A percentile compares a stretch with the other conserved stretches of the same genome.
Conservation (phyloP, 2,888 invertebrate genomes). For the Disparrhopalites patrizii region DNA sequence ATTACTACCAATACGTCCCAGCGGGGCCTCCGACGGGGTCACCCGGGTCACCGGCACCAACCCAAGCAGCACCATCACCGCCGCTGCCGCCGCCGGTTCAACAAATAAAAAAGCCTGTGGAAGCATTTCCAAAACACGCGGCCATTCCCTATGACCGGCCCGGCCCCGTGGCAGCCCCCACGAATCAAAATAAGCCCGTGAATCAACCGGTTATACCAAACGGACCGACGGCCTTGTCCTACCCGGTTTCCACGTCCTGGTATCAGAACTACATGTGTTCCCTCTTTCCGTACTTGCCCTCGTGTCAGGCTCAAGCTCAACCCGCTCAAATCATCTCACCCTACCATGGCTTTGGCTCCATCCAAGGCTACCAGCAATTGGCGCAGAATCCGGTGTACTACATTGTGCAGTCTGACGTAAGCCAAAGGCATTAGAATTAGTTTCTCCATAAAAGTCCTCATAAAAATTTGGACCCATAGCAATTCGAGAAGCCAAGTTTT, state of each 20-base stretch:
- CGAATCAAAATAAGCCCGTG: too few relatives aligned
- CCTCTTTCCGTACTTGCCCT: conserved; percentile 18
- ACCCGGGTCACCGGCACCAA: background rate
- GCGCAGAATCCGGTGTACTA: conserved; percentile 26
- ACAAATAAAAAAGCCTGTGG: conserved; percentile 6
- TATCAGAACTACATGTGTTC: conserved; percentile 25
- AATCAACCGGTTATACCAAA: background rate
- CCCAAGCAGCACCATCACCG: background rate
- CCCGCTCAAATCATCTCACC: background rate
- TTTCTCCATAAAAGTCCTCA: too few relatives aligned
- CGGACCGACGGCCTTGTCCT: background rate
- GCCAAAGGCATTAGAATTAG: background rate
- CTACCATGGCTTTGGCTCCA: conserved; percentile 9
- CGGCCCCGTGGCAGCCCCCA: background rate
- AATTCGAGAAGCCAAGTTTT: too few relatives aligned
- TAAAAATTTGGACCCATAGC: too few relatives aligned
- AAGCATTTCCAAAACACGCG: conserved; percentile 9
- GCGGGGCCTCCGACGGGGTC: background rate
- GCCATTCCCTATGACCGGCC: background rate
- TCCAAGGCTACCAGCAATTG: conserved; percentile 18
- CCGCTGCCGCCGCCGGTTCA: background rate
- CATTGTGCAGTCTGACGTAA: conserved; percentile 23
- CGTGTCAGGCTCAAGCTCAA: conserved; percentile 24
- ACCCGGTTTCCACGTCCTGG: background rate
- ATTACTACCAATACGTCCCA: conserved; percentile 14